Conservation (phyloP, 2,113 vertebrate species). For the Romanogobio albipinnatus region DNA sequence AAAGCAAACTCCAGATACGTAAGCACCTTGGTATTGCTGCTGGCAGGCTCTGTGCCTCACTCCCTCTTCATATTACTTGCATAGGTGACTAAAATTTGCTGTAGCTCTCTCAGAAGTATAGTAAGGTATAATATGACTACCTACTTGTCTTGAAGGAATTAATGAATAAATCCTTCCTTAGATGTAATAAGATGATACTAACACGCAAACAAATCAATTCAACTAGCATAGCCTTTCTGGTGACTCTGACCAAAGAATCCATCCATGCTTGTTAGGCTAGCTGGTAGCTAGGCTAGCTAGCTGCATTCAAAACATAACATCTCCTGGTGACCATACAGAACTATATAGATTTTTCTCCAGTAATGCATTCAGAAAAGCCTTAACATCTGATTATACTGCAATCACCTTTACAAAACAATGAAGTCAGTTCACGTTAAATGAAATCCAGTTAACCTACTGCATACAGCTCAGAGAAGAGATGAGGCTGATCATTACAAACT, state of each 20-base stretch:
- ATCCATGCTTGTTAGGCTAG: neutral
- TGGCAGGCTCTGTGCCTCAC: neutral
- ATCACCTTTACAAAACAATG: neutral
- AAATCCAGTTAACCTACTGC: neutral
- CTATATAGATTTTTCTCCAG: neutral
- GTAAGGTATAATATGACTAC: neutral
- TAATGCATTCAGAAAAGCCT: neutral
- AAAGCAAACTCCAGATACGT: neutral
- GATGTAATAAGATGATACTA: neutral
- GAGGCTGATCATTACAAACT: conserved; percentile 20
- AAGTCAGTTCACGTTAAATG: neutral
- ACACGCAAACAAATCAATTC: neutral
- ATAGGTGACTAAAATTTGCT: neutral
- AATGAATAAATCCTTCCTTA: neutral
- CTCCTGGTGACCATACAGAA: neutral
- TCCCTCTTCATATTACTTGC: neutral
- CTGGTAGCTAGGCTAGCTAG: neutral
- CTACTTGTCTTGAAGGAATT: no score
- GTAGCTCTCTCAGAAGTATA: neutral
- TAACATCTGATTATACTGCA: neutral
- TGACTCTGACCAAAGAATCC: neutral
- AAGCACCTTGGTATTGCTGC: neutral
- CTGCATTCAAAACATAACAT: neutral
- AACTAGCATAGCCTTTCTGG: neutral
- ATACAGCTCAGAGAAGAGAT: neutral